phyloP scores from a whole-genome alignment of 35 echinoderm and acorn worm species.

The Eucidaris tribuloides region DNA sequence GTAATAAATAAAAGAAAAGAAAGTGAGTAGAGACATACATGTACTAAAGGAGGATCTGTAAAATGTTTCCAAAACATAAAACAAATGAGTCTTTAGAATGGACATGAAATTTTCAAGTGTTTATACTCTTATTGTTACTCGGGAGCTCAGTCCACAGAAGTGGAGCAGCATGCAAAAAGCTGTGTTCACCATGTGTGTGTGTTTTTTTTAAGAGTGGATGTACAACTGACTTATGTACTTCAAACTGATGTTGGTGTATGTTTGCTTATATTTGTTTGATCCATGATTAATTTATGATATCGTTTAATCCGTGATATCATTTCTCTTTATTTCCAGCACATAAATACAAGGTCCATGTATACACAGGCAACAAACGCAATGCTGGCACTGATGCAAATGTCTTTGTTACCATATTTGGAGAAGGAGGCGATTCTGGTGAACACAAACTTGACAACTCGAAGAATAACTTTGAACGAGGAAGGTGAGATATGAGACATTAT shows the following conservation, averaged over 20 bases:
- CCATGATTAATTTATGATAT: not conserved
- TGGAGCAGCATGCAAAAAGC: too few species aligned
- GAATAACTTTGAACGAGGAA: constrained; percentile 98
- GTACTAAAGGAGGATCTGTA: too few species aligned
- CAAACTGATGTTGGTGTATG: not conserved
- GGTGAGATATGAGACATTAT: too few species aligned
- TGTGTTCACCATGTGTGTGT: too few species aligned
- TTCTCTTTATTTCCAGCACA: constrained; percentile 44
- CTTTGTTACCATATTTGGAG: constrained; percentile 89
- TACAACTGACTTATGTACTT: not conserved
- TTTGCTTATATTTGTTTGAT: too few species aligned
- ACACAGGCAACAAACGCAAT: constrained; percentile 83
- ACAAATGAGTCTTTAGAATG: too few species aligned
- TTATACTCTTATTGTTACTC: too few species aligned
- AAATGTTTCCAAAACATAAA: too few species aligned
- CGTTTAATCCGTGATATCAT: not conserved
- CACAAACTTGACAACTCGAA: constrained; percentile 67
- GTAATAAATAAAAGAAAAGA: too few species aligned
- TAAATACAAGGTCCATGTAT: constrained; percentile 92
- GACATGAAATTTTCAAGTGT: too few species aligned
- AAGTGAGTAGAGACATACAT: too few species aligned
- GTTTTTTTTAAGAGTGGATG: not conserved
- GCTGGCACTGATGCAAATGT: constrained; percentile 97
- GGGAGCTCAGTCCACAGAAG: too few species aligned
- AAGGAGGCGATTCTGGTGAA: constrained; percentile 87